Conservation (phyloP, 2,797 vertebrate genomes). For the Aphelocoma californica region DNA sequence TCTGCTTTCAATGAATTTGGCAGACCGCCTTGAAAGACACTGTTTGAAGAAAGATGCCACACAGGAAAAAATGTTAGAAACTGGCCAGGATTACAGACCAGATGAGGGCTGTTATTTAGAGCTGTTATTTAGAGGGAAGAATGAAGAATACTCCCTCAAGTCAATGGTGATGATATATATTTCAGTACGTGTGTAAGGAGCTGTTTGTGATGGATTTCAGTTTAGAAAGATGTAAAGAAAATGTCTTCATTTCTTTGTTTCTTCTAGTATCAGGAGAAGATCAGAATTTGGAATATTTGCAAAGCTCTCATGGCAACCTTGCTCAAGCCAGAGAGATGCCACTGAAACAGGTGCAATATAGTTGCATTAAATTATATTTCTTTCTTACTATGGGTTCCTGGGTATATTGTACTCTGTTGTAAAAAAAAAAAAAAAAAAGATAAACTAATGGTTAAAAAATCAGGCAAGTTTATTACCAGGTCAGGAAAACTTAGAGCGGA, state of each 20-base stretch:
- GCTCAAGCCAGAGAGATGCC: not conserved
- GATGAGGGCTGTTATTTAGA: not conserved
- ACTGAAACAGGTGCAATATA: not conserved
- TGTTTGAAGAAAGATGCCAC: not conserved
- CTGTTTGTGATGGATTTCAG: not conserved
- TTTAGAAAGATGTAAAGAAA: not conserved
- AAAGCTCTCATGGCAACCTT: not conserved
- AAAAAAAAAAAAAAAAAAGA: not conserved
- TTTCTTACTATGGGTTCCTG: not conserved
- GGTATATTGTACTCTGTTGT: not conserved
- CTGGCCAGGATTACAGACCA: not conserved
- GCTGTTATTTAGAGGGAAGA: not conserved
- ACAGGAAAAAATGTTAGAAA: not conserved
- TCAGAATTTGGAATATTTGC: not conserved
- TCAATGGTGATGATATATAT: not conserved
- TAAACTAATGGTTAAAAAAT: not conserved
- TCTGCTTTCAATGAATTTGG: not conserved
- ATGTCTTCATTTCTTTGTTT: not conserved
- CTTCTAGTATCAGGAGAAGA: not conserved
- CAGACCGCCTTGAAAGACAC: not conserved
- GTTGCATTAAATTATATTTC: not conserved
- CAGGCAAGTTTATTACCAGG: not conserved
- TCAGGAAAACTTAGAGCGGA: not conserved
- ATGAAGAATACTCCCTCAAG: not conserved
- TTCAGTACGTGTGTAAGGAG: rapidly evolving